phyloP scores from a whole-genome alignment of 2,797 vertebrate genomes.

The Poecilia picta region DNA sequence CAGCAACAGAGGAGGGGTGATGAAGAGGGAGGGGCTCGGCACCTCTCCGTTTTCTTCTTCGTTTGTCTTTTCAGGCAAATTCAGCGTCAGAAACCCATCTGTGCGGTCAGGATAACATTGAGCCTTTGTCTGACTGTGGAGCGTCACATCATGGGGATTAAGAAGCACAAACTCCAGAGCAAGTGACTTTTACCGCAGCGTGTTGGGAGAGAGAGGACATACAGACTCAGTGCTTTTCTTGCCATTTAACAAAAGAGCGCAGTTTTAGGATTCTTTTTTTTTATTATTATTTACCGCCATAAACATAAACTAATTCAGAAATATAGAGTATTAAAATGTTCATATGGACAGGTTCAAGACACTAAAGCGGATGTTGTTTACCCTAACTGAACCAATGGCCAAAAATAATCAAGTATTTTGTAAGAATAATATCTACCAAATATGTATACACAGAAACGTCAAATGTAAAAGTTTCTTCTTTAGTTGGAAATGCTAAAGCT shows the following conservation, averaged over 20 bases:
- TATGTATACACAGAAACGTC: background rate
- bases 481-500: background rate
- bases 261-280: background rate
- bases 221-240: background rate
- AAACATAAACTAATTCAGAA: background rate
- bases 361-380: background rate
- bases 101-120: constrained; percentile 72
- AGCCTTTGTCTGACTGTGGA: constrained; percentile 74
- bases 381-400: background rate
- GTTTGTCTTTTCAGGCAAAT: constrained; percentile 80
- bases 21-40: background rate
- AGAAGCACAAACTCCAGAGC: constrained; percentile 10
- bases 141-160: constrained; percentile 72
- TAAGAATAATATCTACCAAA: background rate
- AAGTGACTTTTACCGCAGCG: constrained; percentile 1
- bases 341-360: background rate
- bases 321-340: background rate
- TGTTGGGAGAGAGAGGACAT: background rate
- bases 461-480: background rate
- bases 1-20: constrained; percentile 40
- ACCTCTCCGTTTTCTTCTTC: constrained; percentile 62
- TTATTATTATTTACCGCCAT: background rate
- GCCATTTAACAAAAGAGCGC: background rate
- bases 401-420: background rate
- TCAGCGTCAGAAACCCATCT: constrained; percentile 85